These are phyloP conservation scores for Herpetotheres cachinnans DNA, from an alignment of 2,113 vertebrate species.

Conservation along the genomic window DNA sequence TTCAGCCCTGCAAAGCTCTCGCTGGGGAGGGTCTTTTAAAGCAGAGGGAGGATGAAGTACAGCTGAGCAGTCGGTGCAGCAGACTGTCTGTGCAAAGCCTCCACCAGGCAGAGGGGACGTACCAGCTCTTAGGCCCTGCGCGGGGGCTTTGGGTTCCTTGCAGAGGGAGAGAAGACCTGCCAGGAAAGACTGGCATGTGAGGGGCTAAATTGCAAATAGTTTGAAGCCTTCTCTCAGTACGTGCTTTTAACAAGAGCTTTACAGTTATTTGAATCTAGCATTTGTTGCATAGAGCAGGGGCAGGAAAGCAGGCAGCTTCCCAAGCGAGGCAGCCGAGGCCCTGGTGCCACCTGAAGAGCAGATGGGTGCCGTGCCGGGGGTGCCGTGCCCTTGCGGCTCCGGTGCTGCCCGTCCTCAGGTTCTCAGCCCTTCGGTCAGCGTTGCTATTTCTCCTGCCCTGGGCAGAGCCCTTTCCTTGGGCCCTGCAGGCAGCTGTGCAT, in stretches of 20 bases:
- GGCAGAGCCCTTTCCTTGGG: not conserved
- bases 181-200: accelerated
- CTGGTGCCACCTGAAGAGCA: not conserved
- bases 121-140: accelerated
- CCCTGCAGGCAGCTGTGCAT: not conserved
- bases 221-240: not conserved
- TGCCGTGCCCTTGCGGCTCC: accelerated
- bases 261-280: accelerated
- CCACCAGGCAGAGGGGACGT: accelerated
- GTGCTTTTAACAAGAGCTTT: not conserved
- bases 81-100: not conserved
- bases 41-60: not conserved
- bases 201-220: not conserved
- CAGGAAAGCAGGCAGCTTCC: not conserved
- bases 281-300: not conserved
- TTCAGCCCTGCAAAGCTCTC: not conserved
- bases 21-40: no score
- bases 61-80: accelerated
- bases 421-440: accelerated
- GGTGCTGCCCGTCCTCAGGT: accelerated
- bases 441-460: not conserved
- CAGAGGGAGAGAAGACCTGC: not conserved
- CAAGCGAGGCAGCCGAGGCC: accelerated
- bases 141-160: not conserved
- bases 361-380: not conserved